These are phyloP conservation scores for Lordiphosa clarofinis DNA, from an alignment of 1,140 invertebrate species.

Conservation along the genomic window DNA sequence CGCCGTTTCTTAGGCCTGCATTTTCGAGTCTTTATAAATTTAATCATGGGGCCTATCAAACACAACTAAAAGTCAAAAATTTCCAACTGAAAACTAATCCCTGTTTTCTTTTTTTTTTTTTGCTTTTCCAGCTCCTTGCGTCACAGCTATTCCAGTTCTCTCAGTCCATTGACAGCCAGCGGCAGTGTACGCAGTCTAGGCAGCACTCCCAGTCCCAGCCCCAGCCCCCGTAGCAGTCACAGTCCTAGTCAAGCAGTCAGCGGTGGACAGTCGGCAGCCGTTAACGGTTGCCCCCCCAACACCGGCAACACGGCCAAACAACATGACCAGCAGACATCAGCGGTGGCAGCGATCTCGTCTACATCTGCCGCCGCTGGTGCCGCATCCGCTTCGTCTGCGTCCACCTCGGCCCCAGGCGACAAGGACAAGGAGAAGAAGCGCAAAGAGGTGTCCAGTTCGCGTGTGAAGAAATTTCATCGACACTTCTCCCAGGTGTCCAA, in stretches of 20 bases:
- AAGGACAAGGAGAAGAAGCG: conserved; percentile 79
- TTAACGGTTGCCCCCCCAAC: conserved; percentile 10
- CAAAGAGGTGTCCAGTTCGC: conserved; percentile 83
- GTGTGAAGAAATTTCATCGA: conserved; percentile 87
- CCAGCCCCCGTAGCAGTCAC: conserved; percentile 21
- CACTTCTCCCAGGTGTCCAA: conserved; percentile 87
- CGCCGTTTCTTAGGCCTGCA: no score
- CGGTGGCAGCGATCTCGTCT: conserved; percentile 29
- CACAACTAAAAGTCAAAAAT: no score
- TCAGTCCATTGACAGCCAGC: conserved; percentile 32
- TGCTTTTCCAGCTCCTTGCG: conserved; percentile 36
- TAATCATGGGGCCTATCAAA: no score
- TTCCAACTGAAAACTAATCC: no score
- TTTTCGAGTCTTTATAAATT: no score
- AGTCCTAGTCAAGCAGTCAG: conserved; percentile 16
- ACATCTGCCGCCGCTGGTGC: conserved; percentile 25
- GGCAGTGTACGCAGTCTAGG: conserved; percentile 35
- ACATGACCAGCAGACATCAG: conserved; percentile 39
- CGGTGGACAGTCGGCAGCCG: conserved; percentile 15
- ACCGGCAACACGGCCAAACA: conserved; percentile 44
- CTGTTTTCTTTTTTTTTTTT: not conserved
- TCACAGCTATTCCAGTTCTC: conserved; percentile 30
- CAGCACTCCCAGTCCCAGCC: conserved; percentile 20
- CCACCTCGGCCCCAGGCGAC: conserved; percentile 24
- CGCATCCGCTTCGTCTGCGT: not conserved